phyloP scores from a whole-genome alignment of 2,888 invertebrate species.

The Rhingia rostrata region DNA sequence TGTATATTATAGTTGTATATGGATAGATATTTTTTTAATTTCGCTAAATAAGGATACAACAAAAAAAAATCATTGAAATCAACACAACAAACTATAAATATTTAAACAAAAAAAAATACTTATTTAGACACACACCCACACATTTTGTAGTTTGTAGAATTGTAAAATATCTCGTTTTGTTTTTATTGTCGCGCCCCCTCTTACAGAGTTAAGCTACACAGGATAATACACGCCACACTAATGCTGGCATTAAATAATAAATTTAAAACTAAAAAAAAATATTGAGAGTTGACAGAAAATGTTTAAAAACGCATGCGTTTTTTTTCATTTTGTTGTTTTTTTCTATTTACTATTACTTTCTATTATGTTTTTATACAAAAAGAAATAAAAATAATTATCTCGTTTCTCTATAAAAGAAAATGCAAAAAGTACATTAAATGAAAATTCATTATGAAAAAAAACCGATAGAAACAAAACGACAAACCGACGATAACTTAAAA shows the following conservation, averaged over 20 bases:
- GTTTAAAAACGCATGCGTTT: conserved; percentile 34
- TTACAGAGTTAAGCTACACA: conserved; percentile 6
- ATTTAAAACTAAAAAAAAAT: background rate
- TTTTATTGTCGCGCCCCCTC: background rate
- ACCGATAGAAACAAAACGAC: conserved; percentile 43
- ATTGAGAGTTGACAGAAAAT: conserved; percentile 11
- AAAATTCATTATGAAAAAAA: conserved; percentile 25
- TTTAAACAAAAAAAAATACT: conserved; percentile 8
- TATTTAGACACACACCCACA: conserved; percentile 12
- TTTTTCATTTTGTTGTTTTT: conserved; percentile 32
- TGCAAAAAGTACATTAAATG: conserved; percentile 51
- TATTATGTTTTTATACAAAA: conserved; percentile 26
- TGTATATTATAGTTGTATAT: conserved; percentile 65
- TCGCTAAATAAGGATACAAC: conserved; percentile 35
- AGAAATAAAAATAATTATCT: conserved; percentile 34
- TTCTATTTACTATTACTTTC: conserved; percentile 14
- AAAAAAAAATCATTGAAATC: conserved; percentile 16
- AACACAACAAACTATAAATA: conserved; percentile 39
- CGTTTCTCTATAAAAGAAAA: conserved; percentile 36
- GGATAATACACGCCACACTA: background rate
- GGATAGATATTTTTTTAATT: conserved; percentile 71
- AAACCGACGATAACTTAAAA: conserved; percentile 58
- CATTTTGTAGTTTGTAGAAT: conserved; percentile 21
- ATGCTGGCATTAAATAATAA: conserved; percentile 23
- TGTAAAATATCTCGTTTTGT: conserved; percentile 15